A percentile compares a stretch with the other conserved stretches of the same genome.
These are phyloP conservation scores for Plebejus anna DNA, from an alignment of 2,888 invertebrate genomes.

Conservation along the genomic window DNA sequence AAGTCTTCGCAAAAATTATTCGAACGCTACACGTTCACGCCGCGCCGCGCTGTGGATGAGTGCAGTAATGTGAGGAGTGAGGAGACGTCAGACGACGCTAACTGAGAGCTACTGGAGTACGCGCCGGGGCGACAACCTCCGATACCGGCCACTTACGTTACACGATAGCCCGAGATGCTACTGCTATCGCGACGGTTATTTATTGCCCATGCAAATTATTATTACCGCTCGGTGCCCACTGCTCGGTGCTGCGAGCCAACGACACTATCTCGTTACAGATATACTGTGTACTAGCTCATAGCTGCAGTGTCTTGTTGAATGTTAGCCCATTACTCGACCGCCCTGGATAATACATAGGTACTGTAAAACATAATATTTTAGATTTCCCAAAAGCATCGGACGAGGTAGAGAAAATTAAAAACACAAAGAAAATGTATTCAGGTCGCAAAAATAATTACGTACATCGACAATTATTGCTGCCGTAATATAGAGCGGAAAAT, in stretches of 20 bases:
- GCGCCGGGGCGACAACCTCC: conserved; percentile 69
- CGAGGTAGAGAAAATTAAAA: not conserved
- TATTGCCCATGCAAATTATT: conserved; percentile 64
- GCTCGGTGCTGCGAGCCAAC: conserved; percentile 34
- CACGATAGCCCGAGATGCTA: conserved; percentile 48
- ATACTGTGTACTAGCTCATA: conserved; percentile 13
- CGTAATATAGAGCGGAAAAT: conserved; percentile 60
- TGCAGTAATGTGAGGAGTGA: conserved; percentile 12
- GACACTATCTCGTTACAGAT: conserved; percentile 41
- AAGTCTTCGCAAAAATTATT: not conserved
- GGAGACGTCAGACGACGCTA: not conserved
- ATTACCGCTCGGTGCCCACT: conserved; percentile 41
- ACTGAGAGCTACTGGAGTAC: conserved; percentile 45
- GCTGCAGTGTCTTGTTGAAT: not conserved
- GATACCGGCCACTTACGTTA: conserved; percentile 52
- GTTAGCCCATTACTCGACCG: not conserved
- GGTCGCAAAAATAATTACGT: not conserved
- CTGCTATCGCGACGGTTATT: conserved; percentile 63
- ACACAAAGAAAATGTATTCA: not conserved
- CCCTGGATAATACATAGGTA: not conserved
- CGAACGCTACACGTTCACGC: conserved; percentile 6
- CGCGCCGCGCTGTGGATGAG: not conserved
- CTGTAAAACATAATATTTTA: not conserved
- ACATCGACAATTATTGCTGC: conserved; percentile 26
- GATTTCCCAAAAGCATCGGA: not conserved